A percentile compares a stretch with the other conserved stretches of the same genome.
Conservation (phyloP, 2,113 vertebrate species). For the Chionomys nivalis region DNA sequence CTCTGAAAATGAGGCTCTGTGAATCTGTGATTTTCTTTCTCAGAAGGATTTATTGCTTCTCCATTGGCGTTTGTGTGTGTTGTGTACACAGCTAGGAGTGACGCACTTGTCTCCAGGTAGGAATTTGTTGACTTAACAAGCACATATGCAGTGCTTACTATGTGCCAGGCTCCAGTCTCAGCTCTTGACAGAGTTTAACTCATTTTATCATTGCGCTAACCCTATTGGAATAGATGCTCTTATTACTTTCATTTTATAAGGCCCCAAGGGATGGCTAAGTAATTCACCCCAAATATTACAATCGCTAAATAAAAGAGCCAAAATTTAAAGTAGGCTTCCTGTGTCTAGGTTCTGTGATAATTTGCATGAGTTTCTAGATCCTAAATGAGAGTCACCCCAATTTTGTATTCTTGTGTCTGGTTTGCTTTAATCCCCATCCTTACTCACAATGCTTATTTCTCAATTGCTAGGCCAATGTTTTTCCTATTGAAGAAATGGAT, state of each 20-base stretch:
- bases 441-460: background rate
- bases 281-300: constrained; percentile 10
- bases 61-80: background rate
- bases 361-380: background rate
- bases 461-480: background rate
- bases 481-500: background rate
- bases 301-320: background rate
- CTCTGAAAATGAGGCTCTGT: constrained; percentile 71
- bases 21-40: constrained; percentile 70
- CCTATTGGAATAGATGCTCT: background rate
- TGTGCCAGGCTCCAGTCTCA: background rate
- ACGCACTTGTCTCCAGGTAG: background rate
- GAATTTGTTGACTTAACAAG: constrained; percentile 63
- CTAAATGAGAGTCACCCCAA: background rate
- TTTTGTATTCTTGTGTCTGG: background rate
- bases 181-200: constrained; percentile 31
- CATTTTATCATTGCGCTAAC: background rate
- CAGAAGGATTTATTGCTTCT: constrained; percentile 67
- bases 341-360: background rate
- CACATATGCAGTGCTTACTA: background rate
- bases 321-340: background rate
- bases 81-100: constrained; percentile 1
- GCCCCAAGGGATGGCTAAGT: background rate
- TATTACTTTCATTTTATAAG: constrained; percentile 22
- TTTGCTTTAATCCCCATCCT: background rate